Base-by-base conservation (phyloP, 2,113 vertebrate species). In the Pterocles gutturalis region DNA sequence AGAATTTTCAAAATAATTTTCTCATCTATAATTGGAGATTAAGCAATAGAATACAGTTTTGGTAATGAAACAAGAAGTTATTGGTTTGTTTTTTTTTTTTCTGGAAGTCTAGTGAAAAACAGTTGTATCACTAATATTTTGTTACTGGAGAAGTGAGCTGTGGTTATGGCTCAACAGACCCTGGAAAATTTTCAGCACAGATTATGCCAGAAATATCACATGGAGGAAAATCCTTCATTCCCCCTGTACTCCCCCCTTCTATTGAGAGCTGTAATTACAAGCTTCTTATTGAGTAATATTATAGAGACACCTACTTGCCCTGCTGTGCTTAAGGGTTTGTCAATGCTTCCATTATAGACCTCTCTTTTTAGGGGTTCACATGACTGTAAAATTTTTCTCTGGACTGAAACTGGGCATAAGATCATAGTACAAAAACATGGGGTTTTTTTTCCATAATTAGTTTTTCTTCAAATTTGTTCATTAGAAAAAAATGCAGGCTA, bases 121-220 rank as follows among this genome's bases (percentile, higher is more conserved):
- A 61, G 29, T 86, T 82, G 17, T 83, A 60, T 87, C 62, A 64
- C 88, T 94, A 91, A 85, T 61, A 81, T 84, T 93, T 93, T 96
- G 43, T 89, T 94, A 96, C 38, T 71, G 49, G n/a, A 95, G 69
- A 90, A 93, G 34, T 72, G 72, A 88, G 38, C 53, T 88, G 69
- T 82, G 90, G 86, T 96, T 95, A 84, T 89, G 86, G 91, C 79
- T 95, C 73, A 91, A 58, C 29, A 89, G 69, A 76, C 26, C 8
- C 51, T 87, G 76, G 90, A 96, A 96, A 83, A 67, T 65, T 76
- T 94, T 97, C 96, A 96, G 84, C 66, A 91, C 11, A 77, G 67
- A 78, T 85, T 65, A 85, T 83, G 91, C 88, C 91, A 97, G 90
- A 97, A 96, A 95, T 88, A 94, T 89, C 85, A 83, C 73, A 86